Conservation (phyloP, 2,888 invertebrate species). For the Catocala nupta region DNA sequence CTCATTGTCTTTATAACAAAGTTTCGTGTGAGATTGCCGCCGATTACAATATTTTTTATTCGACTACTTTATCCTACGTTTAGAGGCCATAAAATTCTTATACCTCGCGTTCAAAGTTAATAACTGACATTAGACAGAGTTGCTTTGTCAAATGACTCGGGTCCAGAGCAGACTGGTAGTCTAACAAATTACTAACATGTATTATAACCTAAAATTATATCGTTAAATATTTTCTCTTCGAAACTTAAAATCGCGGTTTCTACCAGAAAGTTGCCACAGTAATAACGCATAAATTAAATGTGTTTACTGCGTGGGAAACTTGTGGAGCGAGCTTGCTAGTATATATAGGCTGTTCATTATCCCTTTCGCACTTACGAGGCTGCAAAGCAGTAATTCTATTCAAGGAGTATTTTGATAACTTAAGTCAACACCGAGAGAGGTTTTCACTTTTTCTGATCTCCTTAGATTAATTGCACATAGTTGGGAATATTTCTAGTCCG, state of each 20-base stretch:
- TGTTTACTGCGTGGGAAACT: slow-evolving; percentile 29
- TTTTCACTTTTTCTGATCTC: too few relatives aligned
- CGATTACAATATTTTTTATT: not conserved
- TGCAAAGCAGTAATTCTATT: too few relatives aligned
- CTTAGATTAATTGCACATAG: too few relatives aligned
- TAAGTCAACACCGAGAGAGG: too few relatives aligned
- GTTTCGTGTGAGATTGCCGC: not conserved
- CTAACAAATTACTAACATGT: slow-evolving; percentile 30
- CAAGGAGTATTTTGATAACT: too few relatives aligned
- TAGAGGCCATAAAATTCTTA: slow-evolving; percentile 13
- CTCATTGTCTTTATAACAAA: too few relatives aligned
- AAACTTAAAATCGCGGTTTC: slow-evolving; percentile 36
- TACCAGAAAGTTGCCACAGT: slow-evolving; percentile 27
- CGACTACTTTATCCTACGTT: not conserved
- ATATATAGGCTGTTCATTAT: not conserved
- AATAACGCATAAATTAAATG: slow-evolving; percentile 38
- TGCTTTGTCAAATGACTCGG: slow-evolving; percentile 21
- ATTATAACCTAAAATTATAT: slow-evolving; percentile 35
- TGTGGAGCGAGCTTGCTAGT: slow-evolving; percentile 22
- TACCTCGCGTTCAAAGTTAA: slow-evolving; percentile 21
- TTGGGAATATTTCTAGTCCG: too few relatives aligned
- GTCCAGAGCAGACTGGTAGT: slow-evolving; percentile 19
- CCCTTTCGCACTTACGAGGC: not conserved
- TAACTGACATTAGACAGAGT: slow-evolving; percentile 35
- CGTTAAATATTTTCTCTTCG: slow-evolving; percentile 49